phyloP scores from a whole-genome alignment of 2,797 vertebrate genomes.

The Sylvilagus floridanus region DNA sequence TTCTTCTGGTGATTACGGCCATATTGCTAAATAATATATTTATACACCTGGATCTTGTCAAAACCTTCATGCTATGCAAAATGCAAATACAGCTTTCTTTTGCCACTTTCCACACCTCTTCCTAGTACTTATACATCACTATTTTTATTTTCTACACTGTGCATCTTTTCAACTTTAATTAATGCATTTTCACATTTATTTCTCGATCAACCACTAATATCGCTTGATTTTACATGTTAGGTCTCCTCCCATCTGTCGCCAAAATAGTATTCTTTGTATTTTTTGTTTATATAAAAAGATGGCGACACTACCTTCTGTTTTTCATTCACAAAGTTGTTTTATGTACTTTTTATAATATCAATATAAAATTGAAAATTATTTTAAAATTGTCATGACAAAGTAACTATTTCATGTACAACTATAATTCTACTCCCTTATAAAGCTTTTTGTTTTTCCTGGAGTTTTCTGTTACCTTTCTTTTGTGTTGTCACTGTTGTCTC shows the following conservation, averaged over 20 bases:
- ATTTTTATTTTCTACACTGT: neutral
- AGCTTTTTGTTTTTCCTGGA: slow-evolving; percentile 14
- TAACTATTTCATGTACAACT: neutral
- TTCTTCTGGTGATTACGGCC: neutral
- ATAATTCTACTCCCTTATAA: neutral
- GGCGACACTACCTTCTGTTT: neutral
- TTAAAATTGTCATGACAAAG: neutral
- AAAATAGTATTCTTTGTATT: slow-evolving; percentile 7
- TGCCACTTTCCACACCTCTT: neutral
- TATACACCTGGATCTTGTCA: neutral
- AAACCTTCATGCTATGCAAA: neutral
- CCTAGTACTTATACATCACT: neutral
- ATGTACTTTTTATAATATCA: neutral
- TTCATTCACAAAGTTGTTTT: slow-evolving; percentile 40
- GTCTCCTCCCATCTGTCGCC: neutral
- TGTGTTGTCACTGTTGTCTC: neutral
- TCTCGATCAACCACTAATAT: neutral
- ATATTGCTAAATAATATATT: neutral
- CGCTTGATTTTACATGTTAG: neutral
- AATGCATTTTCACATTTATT: slow-evolving; percentile 33
- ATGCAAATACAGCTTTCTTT: neutral
- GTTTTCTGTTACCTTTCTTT: slow-evolving; percentile 21
- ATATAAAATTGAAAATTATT: slow-evolving; percentile 42
- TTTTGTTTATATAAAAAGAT: slow-evolving; percentile 23
- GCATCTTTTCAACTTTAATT: slow-evolving; percentile 32